A percentile compares a stretch with the other conserved stretches of the same genome.
Conservation (phyloP, 2,797 vertebrate genomes). For the Poecilia gillii region DNA sequence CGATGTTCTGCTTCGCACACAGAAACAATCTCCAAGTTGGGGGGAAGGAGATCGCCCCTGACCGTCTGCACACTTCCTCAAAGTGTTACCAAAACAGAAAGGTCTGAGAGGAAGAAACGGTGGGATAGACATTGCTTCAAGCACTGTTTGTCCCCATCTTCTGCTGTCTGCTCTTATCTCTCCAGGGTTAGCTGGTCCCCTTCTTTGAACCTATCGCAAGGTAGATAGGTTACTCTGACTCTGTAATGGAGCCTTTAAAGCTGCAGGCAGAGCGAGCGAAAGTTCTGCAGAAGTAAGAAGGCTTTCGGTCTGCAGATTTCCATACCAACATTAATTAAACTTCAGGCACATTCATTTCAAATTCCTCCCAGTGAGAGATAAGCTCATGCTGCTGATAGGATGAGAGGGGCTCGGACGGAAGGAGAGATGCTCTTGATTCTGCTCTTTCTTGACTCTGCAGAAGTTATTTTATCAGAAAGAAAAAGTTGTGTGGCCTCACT, state of each 20-base stretch:
- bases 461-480: slow-evolving; percentile 43
- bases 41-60: slow-evolving; percentile 32
- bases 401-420: slow-evolving; percentile 46
- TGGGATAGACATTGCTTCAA: slow-evolving; percentile 44
- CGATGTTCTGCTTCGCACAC: slow-evolving; percentile 55
- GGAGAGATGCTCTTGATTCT: slow-evolving; percentile 47
- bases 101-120: slow-evolving; percentile 32
- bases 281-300: slow-evolving; percentile 61
- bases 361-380: slow-evolving; percentile 67
- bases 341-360: slow-evolving; percentile 77
- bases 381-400: slow-evolving; percentile 58
- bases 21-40: slow-evolving; percentile 48
- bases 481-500: slow-evolving; percentile 45
- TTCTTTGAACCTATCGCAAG: slow-evolving; percentile 57
- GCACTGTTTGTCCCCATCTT: slow-evolving; percentile 54
- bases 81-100: slow-evolving; percentile 48
- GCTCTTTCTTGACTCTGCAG: slow-evolving; percentile 40
- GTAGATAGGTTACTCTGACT: slow-evolving; percentile 55
- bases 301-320: slow-evolving; percentile 57
- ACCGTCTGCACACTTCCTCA: slow-evolving; percentile 12
- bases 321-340: slow-evolving; percentile 78
- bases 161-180: slow-evolving; percentile 49
- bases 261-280: slow-evolving; percentile 58
- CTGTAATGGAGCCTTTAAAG: slow-evolving; percentile 60
- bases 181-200: slow-evolving; percentile 46